A percentile compares a stretch with the other conserved stretches of the same genome.
These are phyloP conservation scores for Festucalex cinctus DNA, from an alignment of 2,113 vertebrate genomes.

Conservation along the genomic window DNA sequence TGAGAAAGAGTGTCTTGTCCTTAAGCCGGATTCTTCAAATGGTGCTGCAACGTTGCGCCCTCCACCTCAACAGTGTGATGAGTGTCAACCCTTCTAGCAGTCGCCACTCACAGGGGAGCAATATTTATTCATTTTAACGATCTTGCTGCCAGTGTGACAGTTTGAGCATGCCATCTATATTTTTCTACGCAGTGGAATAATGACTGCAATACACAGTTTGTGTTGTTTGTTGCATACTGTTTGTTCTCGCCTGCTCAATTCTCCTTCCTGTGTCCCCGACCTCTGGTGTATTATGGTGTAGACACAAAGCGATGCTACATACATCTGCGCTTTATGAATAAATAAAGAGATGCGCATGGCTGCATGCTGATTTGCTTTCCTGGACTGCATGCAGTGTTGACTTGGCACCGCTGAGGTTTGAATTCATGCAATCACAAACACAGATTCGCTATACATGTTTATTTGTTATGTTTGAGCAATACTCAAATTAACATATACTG, in stretches of 20 bases:
- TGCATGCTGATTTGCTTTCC: conserved; percentile 48
- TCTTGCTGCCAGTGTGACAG: conserved; percentile 11
- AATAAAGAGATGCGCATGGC: conserved; percentile 34
- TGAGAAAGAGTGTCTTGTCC: conserved; percentile 35
- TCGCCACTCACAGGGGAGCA: background rate
- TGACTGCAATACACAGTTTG: background rate
- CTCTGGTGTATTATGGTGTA: conserved; percentile 10
- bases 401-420: conserved; percentile 35
- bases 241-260: conserved; percentile 17
- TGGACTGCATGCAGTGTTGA: conserved; percentile 34
- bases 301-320: conserved; percentile 21
- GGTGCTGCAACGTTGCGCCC: conserved; percentile 1
- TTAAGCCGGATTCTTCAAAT: conserved; percentile 27
- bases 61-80: background rate
- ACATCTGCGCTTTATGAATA: conserved; percentile 38
- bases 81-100: conserved; percentile 6
- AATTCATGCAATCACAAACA: conserved; percentile 7
- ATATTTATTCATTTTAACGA: background rate
- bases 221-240: conserved; percentile 5
- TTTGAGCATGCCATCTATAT: conserved; percentile 8
- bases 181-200: background rate
- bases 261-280: conserved; percentile 10
- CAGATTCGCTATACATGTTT: background rate
- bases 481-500: no score
- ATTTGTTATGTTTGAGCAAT: background rate